These are phyloP conservation scores for Chymomyza costata DNA, from an alignment of 1,140 invertebrate species.

Conservation along the genomic window DNA sequence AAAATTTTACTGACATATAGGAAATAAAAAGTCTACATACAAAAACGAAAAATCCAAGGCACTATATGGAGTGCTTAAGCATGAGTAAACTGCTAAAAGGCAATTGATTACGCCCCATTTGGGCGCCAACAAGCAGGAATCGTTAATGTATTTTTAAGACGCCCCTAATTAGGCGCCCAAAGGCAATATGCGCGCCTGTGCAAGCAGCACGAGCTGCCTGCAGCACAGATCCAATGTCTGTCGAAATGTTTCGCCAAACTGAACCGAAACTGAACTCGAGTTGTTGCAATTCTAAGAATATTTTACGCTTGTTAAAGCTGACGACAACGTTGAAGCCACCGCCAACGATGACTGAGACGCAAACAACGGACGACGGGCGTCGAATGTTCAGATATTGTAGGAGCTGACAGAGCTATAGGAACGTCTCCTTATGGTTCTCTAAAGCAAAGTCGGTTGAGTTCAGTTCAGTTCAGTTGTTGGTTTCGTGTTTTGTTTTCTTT, in stretches of 20 bases:
- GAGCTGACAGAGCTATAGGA: no score
- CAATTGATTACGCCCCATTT: no score
- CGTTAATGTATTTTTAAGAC: no score
- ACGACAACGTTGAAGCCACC: slow-evolving; percentile 59
- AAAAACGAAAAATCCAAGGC: no score
- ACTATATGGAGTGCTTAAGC: no score
- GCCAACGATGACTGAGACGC: slow-evolving; percentile 54
- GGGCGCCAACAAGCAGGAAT: no score
- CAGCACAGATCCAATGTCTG: slow-evolving; percentile 17
- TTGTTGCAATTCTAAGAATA: slow-evolving; percentile 70
- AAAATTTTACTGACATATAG: no score
- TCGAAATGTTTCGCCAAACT: slow-evolving; percentile 57
- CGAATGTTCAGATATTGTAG: slow-evolving; percentile 8
- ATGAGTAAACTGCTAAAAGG: no score
- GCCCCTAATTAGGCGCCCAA: slow-evolving; percentile 30
- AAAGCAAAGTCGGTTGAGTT: background rate
- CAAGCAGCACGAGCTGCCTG: slow-evolving; percentile 15
- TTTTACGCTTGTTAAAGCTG: slow-evolving; percentile 69
- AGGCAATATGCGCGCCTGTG: slow-evolving; percentile 31
- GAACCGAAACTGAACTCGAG: slow-evolving; percentile 51
- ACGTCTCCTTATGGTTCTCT: background rate
- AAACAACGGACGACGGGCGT: slow-evolving; percentile 17
- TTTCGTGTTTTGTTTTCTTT: slow-evolving; percentile 73
- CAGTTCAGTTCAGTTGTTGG: slow-evolving; percentile 26
- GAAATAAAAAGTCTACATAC: no score